Evolutionary conservation across 2,113 vertebrate genomes (phyloP).

Genomic region (Spheniscus mendiculus): DNA sequence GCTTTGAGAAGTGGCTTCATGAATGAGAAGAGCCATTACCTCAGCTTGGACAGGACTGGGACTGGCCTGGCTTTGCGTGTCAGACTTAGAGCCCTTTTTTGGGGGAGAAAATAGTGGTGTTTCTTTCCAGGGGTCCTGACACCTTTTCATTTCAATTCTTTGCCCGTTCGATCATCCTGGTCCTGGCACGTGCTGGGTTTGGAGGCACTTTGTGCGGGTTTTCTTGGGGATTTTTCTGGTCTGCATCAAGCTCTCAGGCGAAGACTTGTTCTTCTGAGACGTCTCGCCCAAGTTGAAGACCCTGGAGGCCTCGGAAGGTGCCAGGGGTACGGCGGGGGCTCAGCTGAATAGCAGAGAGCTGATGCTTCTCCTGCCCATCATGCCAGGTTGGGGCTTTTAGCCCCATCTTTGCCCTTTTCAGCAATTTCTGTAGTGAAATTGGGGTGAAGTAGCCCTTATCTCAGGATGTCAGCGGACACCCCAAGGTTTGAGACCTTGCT

Average conservation of each 20-base stretch:
- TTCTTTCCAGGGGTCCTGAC: not conserved
- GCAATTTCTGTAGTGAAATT: not conserved
- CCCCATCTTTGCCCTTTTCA: not conserved
- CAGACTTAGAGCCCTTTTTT: not conserved
- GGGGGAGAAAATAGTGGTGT: not conserved
- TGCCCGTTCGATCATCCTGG: not conserved
- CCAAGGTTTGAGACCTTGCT: not conserved
- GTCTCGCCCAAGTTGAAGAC: not conserved
- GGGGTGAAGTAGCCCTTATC: not conserved
- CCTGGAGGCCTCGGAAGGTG: rapidly evolving
- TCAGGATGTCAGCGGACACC: rapidly evolving
- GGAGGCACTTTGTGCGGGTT: not conserved
- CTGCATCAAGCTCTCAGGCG: not conserved
- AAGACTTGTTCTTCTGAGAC: not conserved
- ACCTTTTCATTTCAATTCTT: not conserved
- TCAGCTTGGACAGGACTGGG: not conserved
- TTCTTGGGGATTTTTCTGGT: not conserved
- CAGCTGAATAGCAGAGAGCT: not conserved
- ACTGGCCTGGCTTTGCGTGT: not conserved
- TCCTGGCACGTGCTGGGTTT: not conserved
- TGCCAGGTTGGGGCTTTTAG: not conserved
- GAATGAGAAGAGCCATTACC: not conserved
- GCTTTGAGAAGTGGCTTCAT: not conserved
- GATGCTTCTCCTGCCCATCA: not conserved
- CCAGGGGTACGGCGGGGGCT: rapidly evolving